Percentiles rank a stretch among this genome's conserved stretches.
Conservation (phyloP, 1,140 invertebrate genomes). For the Teleogryllus occipitalis region DNA sequence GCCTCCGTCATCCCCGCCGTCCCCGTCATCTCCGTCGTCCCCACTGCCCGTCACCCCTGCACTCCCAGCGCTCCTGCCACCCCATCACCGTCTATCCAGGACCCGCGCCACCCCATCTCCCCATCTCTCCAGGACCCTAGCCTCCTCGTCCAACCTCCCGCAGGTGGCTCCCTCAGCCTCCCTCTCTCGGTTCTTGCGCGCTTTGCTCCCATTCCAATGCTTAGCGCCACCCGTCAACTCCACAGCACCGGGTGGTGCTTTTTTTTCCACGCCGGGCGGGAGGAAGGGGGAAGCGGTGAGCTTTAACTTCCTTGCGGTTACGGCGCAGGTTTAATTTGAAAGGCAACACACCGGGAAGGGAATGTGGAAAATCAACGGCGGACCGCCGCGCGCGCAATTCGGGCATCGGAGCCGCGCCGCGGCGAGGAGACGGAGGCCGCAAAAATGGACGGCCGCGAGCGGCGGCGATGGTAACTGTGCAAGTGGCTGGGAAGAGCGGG, state of each 20-base stretch:
- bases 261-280: neutral
- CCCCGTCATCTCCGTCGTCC: too few species aligned
- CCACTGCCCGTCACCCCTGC: too few species aligned
- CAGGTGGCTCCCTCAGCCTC: too few species aligned
- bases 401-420: neutral
- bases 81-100: too few species aligned
- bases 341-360: neutral
- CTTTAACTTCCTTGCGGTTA: conserved; percentile 4
- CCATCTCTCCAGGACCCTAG: too few species aligned
- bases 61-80: too few species aligned
- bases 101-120: too few species aligned
- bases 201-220: neutral
- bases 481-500: neutral
- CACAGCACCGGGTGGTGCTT: neutral
- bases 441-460: neutral
- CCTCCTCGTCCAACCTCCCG: too few species aligned
- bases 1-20: too few species aligned
- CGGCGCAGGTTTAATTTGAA: neutral
- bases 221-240: neutral
- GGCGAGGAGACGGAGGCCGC: too few species aligned
- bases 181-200: too few species aligned
- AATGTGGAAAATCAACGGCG: neutral
- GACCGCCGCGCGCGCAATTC: neutral
- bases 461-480: too few species aligned
- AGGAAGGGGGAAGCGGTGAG: neutral